These are phyloP conservation scores for Procavia capensis DNA, from an alignment of 2,113 vertebrate species.

Conservation along the genomic window DNA sequence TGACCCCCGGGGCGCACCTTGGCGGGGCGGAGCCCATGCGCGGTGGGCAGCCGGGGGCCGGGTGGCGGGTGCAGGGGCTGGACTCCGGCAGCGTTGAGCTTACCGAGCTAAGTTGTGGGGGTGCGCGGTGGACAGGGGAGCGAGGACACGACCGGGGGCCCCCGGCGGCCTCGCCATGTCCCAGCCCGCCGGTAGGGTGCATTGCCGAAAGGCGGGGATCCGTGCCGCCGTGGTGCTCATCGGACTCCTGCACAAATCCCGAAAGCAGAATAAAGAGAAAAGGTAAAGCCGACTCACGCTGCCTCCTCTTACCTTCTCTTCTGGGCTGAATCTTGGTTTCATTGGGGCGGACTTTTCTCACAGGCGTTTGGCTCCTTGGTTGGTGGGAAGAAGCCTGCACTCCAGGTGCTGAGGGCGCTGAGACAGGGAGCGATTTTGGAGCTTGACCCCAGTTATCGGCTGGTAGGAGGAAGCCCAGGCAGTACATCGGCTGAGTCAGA, in stretches of 20 bases:
- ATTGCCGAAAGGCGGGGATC: constrained; percentile 94
- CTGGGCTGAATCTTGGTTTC: background rate
- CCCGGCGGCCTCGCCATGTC: constrained; percentile 88
- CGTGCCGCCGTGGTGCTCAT: constrained; percentile 96
- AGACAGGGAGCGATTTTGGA: background rate
- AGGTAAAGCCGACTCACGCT: constrained; percentile 81
- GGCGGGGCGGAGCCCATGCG: constrained; percentile 78
- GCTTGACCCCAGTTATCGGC: background rate
- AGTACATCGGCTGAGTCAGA: background rate
- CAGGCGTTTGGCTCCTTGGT: background rate
- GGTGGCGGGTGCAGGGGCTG: constrained; percentile 36
- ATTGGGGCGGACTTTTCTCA: constrained; percentile 59
- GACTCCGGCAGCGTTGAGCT: constrained; percentile 34
- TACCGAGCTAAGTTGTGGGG: constrained; percentile 46
- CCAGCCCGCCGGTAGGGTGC: constrained; percentile 87
- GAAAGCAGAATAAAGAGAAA: constrained; percentile 90
- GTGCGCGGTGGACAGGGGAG: constrained; percentile 49
- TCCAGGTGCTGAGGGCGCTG: background rate
- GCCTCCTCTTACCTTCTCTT: background rate
- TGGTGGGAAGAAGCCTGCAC: background rate
- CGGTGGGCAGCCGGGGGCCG: constrained; percentile 66
- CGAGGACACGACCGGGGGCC: constrained; percentile 77
- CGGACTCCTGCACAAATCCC: constrained; percentile 95
- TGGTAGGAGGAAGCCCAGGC: background rate
- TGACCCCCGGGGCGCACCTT: constrained; percentile 81